These are phyloP conservation scores for Phaethornis superciliosus DNA, from an alignment of 2,113 vertebrate species.

Conservation along the genomic window DNA sequence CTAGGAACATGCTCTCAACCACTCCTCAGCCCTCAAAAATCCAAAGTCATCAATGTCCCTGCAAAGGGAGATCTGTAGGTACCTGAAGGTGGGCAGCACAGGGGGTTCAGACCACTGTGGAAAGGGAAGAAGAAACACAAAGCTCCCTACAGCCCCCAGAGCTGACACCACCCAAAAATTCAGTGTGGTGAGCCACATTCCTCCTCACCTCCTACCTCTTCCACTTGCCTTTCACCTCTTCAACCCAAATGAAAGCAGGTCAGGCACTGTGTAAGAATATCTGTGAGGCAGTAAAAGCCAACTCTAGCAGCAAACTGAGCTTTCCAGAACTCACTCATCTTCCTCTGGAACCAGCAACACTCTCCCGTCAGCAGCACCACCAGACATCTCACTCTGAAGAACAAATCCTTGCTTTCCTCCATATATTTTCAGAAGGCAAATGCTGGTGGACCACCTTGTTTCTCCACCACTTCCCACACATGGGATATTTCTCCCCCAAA, in stretches of 20 bases:
- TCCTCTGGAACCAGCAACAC: background rate
- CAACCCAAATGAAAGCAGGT: background rate
- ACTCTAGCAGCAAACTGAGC: background rate
- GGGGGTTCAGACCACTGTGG: background rate
- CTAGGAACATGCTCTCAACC: background rate
- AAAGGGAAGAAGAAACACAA: background rate
- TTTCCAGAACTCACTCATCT: background rate
- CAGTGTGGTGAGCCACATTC: fast-evolving
- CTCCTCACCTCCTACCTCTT: background rate
- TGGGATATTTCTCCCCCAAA: background rate
- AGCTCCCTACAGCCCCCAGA: background rate
- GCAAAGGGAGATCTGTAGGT: background rate
- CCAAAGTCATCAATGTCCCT: background rate
- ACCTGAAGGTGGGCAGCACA: background rate
- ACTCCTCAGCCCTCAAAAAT: background rate
- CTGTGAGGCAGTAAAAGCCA: background rate
- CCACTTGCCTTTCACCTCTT: background rate
- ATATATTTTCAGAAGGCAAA: background rate
- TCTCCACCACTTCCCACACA: background rate
- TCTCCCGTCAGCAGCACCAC: background rate
- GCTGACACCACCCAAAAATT: fast-evolving
- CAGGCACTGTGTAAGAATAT: background rate
- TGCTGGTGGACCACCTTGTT: background rate
- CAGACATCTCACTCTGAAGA: background rate
- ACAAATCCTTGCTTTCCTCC: background rate